A percentile compares a stretch with the other conserved stretches of the same genome.
Evolutionary conservation across 2,797 vertebrate species (phyloP).

Genomic region (Neosalanx taihuensis): DNA sequence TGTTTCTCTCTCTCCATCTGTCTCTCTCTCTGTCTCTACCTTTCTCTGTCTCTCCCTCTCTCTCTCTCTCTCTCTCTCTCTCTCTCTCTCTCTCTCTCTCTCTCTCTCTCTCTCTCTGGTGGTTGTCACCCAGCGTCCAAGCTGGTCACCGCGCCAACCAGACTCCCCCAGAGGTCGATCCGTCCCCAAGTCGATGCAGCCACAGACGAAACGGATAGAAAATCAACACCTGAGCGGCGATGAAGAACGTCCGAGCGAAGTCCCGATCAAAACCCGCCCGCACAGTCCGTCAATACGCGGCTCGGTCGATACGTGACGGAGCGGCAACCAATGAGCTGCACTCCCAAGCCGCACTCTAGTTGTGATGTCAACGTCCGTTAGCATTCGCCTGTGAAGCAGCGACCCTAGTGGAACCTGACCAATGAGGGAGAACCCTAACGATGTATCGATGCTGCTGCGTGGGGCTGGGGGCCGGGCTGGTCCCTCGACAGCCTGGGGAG

Average conservation of each 20-base stretch:
- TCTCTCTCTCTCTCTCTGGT: constrained; percentile 27
- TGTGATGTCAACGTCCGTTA: background rate
- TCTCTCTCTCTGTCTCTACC: background rate
- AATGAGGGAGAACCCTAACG: constrained; percentile 36
- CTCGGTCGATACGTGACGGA: constrained; percentile 36
- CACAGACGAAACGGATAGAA: constrained; percentile 10
- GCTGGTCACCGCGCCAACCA: background rate
- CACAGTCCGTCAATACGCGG: constrained; percentile 36
- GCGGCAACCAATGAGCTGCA: background rate
- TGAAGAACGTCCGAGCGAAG: constrained; percentile 42
- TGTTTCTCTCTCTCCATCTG: background rate
- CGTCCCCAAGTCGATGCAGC: constrained; percentile 29
- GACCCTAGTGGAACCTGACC: background rate
- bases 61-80: background rate
- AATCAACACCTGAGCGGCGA: constrained; percentile 29
- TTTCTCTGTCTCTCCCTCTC: background rate
- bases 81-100: background rate
- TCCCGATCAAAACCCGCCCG: constrained; percentile 38
- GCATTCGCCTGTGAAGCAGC: background rate
- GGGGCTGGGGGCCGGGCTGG: constrained; percentile 34
- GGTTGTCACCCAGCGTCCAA: background rate
- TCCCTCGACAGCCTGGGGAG: constrained; percentile 34
- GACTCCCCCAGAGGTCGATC: constrained; percentile 27
- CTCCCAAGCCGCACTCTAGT: background rate
- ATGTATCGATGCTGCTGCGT: constrained; percentile 39